phyloP scores from a whole-genome alignment of 2,113 vertebrate genomes.

The Kryptolebias marmoratus region DNA sequence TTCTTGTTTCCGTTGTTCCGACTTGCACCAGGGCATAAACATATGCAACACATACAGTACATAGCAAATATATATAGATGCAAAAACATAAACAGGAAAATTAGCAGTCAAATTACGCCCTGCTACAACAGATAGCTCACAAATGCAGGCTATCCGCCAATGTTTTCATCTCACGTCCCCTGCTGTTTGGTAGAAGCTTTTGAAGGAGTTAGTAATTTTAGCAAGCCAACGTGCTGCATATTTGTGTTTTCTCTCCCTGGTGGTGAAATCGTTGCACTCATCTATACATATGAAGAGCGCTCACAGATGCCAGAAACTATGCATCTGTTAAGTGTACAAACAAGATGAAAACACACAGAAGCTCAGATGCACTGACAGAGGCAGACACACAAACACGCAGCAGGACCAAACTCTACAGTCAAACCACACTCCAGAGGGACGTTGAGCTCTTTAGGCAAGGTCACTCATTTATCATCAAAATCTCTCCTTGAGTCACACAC shows the following conservation, averaged over 20 bases:
- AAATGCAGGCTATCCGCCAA: conserved; percentile 48
- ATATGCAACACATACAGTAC: conserved; percentile 6
- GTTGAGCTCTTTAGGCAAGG: conserved; percentile 70
- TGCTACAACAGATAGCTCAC: conserved; percentile 14
- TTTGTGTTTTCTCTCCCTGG: conserved; percentile 51
- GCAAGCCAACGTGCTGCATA: conserved; percentile 45
- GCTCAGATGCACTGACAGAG: neutral
- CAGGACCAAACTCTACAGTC: conserved; percentile 48
- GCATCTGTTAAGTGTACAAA: conserved; percentile 40
- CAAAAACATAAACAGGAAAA: conserved; percentile 6
- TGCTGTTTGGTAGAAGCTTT: conserved; percentile 45
- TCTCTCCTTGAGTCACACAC: conserved; percentile 51
- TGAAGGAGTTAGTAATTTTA: conserved; percentile 62
- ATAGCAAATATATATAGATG: neutral
- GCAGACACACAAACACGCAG: neutral
- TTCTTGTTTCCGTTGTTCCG: conserved; percentile 59
- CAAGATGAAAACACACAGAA: conserved; percentile 12
- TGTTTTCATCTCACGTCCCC: conserved; percentile 63
- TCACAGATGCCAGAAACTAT: conserved; percentile 49
- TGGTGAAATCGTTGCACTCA: conserved; percentile 52
- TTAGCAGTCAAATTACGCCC: conserved; percentile 21
- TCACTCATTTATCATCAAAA: conserved; percentile 74
- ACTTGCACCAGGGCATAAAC: conserved; percentile 11
- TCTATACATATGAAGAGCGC: conserved; percentile 47
- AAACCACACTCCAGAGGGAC: conserved; percentile 54